Evolutionary conservation across 1,140 invertebrate species (phyloP).

Genomic region (Goniozus legneri): DNA sequence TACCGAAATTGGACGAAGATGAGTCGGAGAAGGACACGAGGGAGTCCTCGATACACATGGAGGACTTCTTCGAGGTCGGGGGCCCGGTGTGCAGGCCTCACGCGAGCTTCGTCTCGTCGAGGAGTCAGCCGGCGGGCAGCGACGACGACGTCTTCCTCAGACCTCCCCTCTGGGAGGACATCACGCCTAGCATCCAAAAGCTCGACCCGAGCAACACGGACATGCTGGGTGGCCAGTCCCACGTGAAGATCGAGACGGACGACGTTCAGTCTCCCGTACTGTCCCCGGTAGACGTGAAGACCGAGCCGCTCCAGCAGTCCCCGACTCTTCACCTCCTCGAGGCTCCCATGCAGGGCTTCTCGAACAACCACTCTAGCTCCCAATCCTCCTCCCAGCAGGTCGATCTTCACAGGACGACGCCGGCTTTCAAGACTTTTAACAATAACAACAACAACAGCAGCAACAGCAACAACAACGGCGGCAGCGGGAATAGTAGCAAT

Average conservation of each 20-base stretch:
- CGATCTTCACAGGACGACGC: slow-evolving; percentile 32
- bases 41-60: slow-evolving; percentile 58
- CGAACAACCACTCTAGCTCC: slow-evolving; percentile 34
- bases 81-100: slow-evolving; percentile 36
- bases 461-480: slow-evolving; percentile 25
- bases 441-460: slow-evolving; percentile 24
- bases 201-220: slow-evolving; percentile 85
- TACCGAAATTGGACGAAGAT: slow-evolving; percentile 57
- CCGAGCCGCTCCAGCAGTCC: slow-evolving; percentile 56
- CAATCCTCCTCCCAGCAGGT: slow-evolving; percentile 40
- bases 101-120: slow-evolving; percentile 57
- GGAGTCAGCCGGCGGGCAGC: slow-evolving; percentile 50
- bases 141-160: slow-evolving; percentile 80
- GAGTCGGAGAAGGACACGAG: slow-evolving; percentile 57
- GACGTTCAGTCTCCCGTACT: slow-evolving; percentile 65
- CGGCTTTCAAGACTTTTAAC: slow-evolving; percentile 37
- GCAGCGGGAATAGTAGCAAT: slow-evolving; percentile 13
- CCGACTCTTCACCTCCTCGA: slow-evolving; percentile 56
- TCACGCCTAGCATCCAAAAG: slow-evolving; percentile 82
- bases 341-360: slow-evolving; percentile 35
- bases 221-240: slow-evolving; percentile 64
- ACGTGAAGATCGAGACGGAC: slow-evolving; percentile 71
- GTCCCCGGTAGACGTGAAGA: slow-evolving; percentile 72
- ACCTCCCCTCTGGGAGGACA: slow-evolving; percentile 83
- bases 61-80: slow-evolving; percentile 65